Evolutionary conservation across 2,888 invertebrate genomes (phyloP), one percentile per base, ranked within the genome.

Genomic region (Euspilapteryx auroguttella): DNA sequence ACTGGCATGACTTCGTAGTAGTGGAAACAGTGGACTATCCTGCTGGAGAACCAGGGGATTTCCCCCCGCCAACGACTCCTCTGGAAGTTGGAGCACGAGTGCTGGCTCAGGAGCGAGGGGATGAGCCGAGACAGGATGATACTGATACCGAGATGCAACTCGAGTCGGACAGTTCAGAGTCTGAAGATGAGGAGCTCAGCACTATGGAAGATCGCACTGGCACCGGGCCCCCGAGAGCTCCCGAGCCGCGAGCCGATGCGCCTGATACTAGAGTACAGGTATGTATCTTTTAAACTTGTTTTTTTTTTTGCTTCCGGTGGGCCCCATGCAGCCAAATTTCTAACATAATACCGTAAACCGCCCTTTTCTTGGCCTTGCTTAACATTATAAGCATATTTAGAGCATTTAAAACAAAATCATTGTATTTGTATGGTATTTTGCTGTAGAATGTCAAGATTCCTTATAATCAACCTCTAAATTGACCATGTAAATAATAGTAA

Each of bases 1-100:
- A 99, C 57, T 99, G 99, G 99, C 99, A 99, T 56, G 98, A 99
- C 63, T 99, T 99, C 63, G 98, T 99, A 1, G 98, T 99, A 0
- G 99, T 99, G 0, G 99, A 99, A 71, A 98, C 98, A 0, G 98
- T 99, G 0, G 99, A 99, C 62, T 99, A 98, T 58, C 95, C 96
- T 42, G 91, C 94, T 0, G 93, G 92, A 44, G 99, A 99, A 66
- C 86, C 88, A 8, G 94, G 95, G 1, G 93, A 95, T 53, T 94
- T 97, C 49, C 97, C 97, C 1, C 94, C 97, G 2, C 98, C 97
- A 0, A 98, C 97, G 0, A 97, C 94, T 4, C 96, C 97, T 0
- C 89, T 94, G 37, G 96, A 97, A 65, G 97, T 98, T 0, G 98
- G 98, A 2, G 94, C 96, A 2, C 78, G 97, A 31, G 89, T 97